These are phyloP conservation scores for Solen grandis DNA, from an alignment of 1,140 invertebrate species.

Conservation along the genomic window DNA sequence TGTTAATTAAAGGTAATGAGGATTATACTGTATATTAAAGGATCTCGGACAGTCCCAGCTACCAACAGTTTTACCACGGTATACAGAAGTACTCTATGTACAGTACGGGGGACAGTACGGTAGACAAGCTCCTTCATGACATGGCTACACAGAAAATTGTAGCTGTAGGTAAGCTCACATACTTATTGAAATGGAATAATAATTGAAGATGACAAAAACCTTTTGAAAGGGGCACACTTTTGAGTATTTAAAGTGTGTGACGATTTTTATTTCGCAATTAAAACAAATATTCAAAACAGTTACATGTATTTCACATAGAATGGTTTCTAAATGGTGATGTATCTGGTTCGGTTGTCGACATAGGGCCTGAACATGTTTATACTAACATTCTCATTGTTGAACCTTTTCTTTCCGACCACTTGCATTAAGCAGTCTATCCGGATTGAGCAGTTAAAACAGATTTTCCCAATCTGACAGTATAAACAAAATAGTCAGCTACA, in stretches of 20 bases:
- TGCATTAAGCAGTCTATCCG: background rate
- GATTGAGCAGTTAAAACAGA: background rate
- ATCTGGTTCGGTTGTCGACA: background rate
- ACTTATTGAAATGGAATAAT: background rate
- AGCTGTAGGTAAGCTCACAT: conserved; percentile 19
- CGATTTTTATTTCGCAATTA: background rate
- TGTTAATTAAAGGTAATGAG: too few species aligned
- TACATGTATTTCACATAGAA: background rate
- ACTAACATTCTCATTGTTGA: background rate
- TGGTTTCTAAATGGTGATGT: background rate
- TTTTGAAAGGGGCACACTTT: too few species aligned
- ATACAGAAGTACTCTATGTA: conserved; percentile 19
- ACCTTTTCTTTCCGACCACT: background rate
- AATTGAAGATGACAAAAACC: too few species aligned
- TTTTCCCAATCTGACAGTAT: too few species aligned
- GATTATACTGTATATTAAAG: too few species aligned
- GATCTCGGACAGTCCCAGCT: too few species aligned
- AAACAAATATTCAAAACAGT: background rate
- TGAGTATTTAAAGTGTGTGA: too few species aligned
- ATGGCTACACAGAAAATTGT: conserved; percentile 36
- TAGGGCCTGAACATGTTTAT: background rate
- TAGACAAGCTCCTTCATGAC: conserved; percentile 29
- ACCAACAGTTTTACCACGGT: conserved; percentile 21
- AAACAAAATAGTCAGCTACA: background rate
- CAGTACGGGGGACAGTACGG: conserved; percentile 8